Evolutionary conservation across 2,797 vertebrate genomes (phyloP).

Genomic region (Fundulus diaphanus): DNA sequence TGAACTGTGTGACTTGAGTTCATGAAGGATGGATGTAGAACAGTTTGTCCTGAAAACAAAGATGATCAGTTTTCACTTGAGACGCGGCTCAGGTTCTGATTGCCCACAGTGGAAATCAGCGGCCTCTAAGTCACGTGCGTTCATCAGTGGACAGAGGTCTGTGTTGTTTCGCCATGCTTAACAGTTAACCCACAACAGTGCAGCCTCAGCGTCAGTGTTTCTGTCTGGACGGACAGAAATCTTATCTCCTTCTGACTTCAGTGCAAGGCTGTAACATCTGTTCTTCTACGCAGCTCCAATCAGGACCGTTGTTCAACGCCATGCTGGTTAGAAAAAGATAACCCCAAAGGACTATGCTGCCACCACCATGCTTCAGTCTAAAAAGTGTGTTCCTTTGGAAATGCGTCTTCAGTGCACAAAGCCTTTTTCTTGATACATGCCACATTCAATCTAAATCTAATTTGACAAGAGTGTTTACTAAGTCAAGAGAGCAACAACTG

Average conservation of each 20-base stretch:
- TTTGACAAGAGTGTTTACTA: background rate
- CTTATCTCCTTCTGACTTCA: too few relatives aligned
- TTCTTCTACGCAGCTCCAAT: too few relatives aligned
- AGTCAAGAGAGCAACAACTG: too few relatives aligned
- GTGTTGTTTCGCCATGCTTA: background rate
- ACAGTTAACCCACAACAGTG: background rate
- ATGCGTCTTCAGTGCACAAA: background rate
- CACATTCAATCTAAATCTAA: background rate
- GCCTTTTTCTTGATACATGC: too few relatives aligned
- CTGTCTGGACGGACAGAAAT: background rate
- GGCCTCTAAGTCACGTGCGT: background rate
- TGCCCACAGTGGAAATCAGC: background rate
- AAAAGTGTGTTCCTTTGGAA: background rate
- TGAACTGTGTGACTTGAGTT: conserved; percentile 22
- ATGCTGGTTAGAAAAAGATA: too few relatives aligned
- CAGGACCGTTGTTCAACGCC: too few relatives aligned
- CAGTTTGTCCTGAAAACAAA: conserved; percentile 48
- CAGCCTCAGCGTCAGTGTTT: background rate
- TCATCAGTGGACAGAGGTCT: background rate
- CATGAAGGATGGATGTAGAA: conserved; percentile 20
- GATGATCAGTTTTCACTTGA: conserved; percentile 51
- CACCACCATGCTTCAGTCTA: background rate
- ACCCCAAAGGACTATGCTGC: background rate
- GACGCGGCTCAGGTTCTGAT: conserved; percentile 35
- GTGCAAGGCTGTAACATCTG: too few relatives aligned